Evolutionary conservation across 2,797 vertebrate species (phyloP).

Genomic region (Pyrocephalus nanus): DNA sequence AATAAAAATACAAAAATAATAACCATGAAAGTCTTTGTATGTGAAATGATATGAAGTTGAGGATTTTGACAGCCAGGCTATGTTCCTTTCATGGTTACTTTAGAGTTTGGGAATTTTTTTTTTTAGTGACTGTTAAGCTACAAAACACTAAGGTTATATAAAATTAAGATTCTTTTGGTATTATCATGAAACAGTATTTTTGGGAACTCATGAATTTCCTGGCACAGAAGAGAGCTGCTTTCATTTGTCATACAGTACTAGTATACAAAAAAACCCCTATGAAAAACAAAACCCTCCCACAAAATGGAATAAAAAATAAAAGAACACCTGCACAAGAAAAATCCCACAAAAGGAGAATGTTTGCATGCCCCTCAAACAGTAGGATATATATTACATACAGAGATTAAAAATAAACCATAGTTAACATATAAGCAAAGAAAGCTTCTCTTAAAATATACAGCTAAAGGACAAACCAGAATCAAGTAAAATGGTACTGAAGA

Average conservation of each 20-base stretch:
- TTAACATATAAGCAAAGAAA: neutral
- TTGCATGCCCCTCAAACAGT: neutral
- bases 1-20: neutral
- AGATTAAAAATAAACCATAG: neutral
- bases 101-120: neutral
- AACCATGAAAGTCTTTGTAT: neutral
- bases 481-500: neutral
- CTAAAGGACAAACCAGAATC: neutral
- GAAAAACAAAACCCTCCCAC: neutral
- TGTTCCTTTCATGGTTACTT: neutral
- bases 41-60: neutral
- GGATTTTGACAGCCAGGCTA: neutral
- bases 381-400: neutral
- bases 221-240: neutral
- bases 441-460: neutral
- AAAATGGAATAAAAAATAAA: neutral
- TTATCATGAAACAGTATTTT: slow-evolving; percentile 7
- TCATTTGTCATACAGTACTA: neutral
- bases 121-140: neutral
- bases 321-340: neutral
- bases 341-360: neutral
- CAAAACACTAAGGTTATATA: neutral
- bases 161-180: neutral
- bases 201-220: neutral
- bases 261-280: neutral